Base-by-base conservation (phyloP, 1,140 invertebrate genomes). In the Drosophila pseudoananassae region DNA sequence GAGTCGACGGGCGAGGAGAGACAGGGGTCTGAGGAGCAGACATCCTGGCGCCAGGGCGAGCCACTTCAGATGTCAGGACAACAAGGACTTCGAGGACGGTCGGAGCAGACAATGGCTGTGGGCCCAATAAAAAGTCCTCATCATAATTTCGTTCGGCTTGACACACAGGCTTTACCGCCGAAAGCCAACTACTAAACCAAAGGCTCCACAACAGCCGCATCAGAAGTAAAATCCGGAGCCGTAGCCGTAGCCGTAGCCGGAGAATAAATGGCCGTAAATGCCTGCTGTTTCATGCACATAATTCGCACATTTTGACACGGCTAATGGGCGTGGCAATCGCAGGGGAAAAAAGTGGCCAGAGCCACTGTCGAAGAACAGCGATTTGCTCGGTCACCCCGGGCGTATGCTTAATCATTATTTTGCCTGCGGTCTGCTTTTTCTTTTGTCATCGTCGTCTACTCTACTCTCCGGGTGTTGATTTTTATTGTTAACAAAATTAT, bases 401-500 rank as follows among this genome's bases (percentile, higher is more conserved):
- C 76, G 81, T 85, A 61, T 70, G 69, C 78, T 70, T 78, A 87
- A 87, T 82, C 75, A 78, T 87, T 87, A 87, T 66, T 71, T 78
- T 36, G 69, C 82, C 64, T 60, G 59, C 54, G 70, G 75, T 61
- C 75, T 9, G 49, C 53, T 45, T 55, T 46, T 54, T 40, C 63
- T 69, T 49, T 55, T 55, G 49, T 68, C 53, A 56, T 63, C 59
- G 45, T 55, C 60, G 46, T 52, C 47, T 53, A 46, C 40, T 55
- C 55, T 54, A 47, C 51, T 27, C 25, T 27, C 50, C 25, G 61
- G 72, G 78, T 88, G 83, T 79, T 88, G 83, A 82, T 83, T 87
- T 87, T 88, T 73, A 88, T 79, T 88, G 83, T 69, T 76, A 53
- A 58, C 64, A 66, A 81, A 88, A 88, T 88, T 66, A 88, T 88